Base-by-base conservation (phyloP, 2,113 vertebrate species). In the Spheniscus mendiculus region DNA sequence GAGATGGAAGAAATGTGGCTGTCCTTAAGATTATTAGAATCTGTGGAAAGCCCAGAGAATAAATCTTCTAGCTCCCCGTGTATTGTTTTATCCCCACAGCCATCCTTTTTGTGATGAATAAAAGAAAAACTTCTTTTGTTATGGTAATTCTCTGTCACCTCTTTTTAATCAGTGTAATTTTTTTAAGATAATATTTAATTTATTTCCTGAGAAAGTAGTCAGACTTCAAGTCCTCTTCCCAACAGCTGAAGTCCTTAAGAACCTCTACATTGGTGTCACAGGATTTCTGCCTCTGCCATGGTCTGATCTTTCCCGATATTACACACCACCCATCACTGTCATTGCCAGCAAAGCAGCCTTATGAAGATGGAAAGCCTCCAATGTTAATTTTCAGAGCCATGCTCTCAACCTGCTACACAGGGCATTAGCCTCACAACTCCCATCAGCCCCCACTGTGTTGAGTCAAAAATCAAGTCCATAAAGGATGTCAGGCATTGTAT, bases 381-480 rank as follows among this genome's bases (percentile, higher is more conserved):
- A 47, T 42, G 63, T 77, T 91, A 87, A 94, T 96, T 91, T 91
- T 86, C 71, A 74, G 67, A 85, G 67, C 29, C 0, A 0, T 87
- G 36, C 36, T 94, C 50, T 88, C 82, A 88, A 63, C 58, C 63
- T 78, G 74, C 79, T 62, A 30, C 78, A 76, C 11, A 45, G 82
- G 72, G 89, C 87, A 86, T 93, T 81, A 95, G 67, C 78, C 45
- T 94, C 90, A 42, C 56, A 59, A 77, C 79, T 94, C 88, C 95
- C 72, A 77, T 93, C 96, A 96, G 84, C 85, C 67, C 85, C 95
- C 71, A 47, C 84, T 29, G 82, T 59, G 87, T 59, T 52, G 79
- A 96, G 95, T 86, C 95, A 96, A 96, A 89, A 90, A 87, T 87
- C 74, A 83, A 88, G 84, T 40, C 36, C 52, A 63, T 49, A 73